Percentiles rank a stretch among this genome's conserved stretches.
These are phyloP conservation scores for Scaptomyza reducta DNA, from an alignment of 2,888 invertebrate genomes.

Conservation along the genomic window DNA sequence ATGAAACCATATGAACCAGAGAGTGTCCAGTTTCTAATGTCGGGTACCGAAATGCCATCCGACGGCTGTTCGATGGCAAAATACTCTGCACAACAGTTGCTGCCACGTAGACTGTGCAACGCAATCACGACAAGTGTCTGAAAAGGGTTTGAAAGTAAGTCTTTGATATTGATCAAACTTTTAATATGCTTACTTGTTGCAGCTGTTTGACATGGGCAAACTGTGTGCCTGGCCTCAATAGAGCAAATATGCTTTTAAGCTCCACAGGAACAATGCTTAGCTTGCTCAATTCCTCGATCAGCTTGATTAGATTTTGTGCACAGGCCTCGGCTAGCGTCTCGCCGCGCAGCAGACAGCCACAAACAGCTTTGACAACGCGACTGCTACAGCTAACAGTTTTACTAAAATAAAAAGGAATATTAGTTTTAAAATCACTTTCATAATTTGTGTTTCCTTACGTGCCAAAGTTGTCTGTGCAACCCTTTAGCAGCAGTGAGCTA, in stretches of 20 bases:
- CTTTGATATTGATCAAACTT: not conserved
- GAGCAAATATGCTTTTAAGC: constrained; percentile 86
- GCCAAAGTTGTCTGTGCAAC: constrained; percentile 85
- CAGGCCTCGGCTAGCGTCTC: constrained; percentile 84
- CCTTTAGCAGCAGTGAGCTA: constrained; percentile 81
- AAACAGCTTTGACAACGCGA: constrained; percentile 85
- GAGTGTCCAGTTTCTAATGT: constrained; percentile 86
- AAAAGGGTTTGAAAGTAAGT: constrained; percentile 6
- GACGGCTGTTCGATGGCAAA: constrained; percentile 85
- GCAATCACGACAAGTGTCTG: constrained; percentile 82
- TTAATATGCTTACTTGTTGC: constrained; percentile 73
- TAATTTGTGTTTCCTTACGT: constrained; percentile 70
- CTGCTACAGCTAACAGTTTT: constrained; percentile 86
- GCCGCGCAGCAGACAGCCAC: constrained; percentile 84
- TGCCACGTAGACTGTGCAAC: constrained; percentile 80
- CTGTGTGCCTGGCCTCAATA: constrained; percentile 79
- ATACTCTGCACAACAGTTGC: constrained; percentile 85
- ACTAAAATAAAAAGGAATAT: constrained; percentile 78
- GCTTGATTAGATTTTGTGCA: constrained; percentile 85
- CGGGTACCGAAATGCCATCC: constrained; percentile 86
- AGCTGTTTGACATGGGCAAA: constrained; percentile 82
- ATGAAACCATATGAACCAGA: constrained; percentile 86
- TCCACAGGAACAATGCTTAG: constrained; percentile 86
- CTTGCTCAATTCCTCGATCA: constrained; percentile 86
- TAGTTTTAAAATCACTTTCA: not conserved